These are phyloP conservation scores for Anguilla marmorata DNA, from an alignment of 2,797 vertebrate genomes.

Conservation along the genomic window DNA sequence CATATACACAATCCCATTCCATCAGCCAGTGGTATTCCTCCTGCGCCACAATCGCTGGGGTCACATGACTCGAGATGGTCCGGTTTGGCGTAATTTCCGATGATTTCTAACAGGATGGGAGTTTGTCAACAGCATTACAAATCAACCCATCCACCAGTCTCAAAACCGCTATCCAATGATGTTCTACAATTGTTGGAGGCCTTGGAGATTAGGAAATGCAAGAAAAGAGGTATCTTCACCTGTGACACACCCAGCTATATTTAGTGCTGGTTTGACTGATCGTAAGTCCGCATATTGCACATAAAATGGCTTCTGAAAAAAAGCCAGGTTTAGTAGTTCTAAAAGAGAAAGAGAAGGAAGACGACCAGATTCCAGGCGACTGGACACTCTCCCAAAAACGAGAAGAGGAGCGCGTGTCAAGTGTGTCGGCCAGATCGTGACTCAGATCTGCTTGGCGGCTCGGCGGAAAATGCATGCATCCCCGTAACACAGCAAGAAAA, in stretches of 20 bases:
- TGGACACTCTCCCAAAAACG: background rate
- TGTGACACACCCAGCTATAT: background rate
- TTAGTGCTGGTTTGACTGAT: background rate
- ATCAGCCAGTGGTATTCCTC: background rate
- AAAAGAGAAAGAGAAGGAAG: constrained; percentile 41
- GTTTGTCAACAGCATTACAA: background rate
- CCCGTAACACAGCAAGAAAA: constrained; percentile 44
- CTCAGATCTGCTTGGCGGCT: constrained; percentile 54
- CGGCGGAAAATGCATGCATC: constrained; percentile 45
- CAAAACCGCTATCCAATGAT: background rate
- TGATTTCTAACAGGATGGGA: background rate
- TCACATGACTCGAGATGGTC: background rate
- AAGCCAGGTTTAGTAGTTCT: constrained; percentile 25
- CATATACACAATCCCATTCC: background rate
- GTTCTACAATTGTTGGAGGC: background rate
- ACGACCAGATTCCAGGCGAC: background rate
- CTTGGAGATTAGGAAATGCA: background rate
- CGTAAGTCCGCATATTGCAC: background rate
- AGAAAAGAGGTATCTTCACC: background rate
- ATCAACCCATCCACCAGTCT: background rate
- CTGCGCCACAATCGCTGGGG: background rate
- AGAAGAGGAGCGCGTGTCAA: constrained; percentile 43
- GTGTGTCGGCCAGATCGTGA: constrained; percentile 47
- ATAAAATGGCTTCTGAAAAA: background rate
- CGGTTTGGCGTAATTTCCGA: background rate